Evolutionary conservation across 2,888 invertebrate genomes (phyloP).

Genomic region (Fragum fragum): DNA sequence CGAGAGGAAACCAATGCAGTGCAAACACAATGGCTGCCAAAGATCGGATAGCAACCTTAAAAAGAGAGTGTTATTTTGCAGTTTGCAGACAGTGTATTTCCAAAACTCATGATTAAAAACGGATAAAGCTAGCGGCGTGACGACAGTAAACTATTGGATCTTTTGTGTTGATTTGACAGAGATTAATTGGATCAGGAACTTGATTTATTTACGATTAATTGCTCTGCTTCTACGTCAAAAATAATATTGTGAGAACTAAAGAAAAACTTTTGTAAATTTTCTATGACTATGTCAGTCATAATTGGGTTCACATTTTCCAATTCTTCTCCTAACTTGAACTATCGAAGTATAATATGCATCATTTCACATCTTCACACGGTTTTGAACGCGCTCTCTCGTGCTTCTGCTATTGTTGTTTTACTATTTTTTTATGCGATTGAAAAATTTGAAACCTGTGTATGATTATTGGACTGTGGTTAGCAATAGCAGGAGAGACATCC

Average conservation of each 20-base stretch:
- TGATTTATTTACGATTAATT: conserved; percentile 58
- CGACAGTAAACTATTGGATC: conserved; percentile 46
- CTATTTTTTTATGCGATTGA: no score
- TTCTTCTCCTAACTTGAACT: no score
- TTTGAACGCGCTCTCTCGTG: no score
- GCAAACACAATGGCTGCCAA: not conserved
- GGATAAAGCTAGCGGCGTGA: conserved; percentile 39
- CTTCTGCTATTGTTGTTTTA: no score
- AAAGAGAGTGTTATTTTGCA: not conserved
- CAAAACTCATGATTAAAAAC: conserved; percentile 58
- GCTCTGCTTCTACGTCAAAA: conserved; percentile 23
- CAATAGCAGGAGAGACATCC: no score
- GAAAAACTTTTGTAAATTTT: not conserved
- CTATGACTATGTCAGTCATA: no score
- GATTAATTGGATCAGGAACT: conserved; percentile 49
- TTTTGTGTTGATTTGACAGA: conserved; percentile 56
- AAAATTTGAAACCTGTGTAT: no score
- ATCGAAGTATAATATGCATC: no score
- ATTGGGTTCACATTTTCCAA: no score
- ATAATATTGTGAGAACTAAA: conserved; percentile 1
- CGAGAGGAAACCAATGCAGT: no score
- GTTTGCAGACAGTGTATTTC: conserved; percentile 17
- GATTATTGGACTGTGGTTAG: no score
- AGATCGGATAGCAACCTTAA: not conserved
- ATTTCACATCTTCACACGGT: no score